Percentiles rank a stretch among this genome's conserved stretches.
These are phyloP conservation scores for Melangyna quadrimaculata DNA, from an alignment of 2,888 invertebrate genomes.

Conservation along the genomic window DNA sequence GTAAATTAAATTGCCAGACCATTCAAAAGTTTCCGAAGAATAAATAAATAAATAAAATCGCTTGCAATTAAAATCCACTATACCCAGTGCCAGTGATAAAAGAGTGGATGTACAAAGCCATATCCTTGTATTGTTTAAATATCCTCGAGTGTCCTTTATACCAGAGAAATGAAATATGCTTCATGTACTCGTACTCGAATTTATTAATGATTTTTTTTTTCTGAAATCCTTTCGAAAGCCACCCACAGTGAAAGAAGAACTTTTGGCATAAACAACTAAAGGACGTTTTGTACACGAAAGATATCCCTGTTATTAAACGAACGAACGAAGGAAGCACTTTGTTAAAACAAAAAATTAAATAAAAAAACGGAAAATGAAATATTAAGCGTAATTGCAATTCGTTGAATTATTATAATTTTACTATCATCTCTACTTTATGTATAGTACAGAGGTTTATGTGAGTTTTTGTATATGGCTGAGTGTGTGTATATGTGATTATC, in stretches of 20 bases:
- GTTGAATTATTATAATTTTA: constrained; percentile 52
- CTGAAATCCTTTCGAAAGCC: background rate
- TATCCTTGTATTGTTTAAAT: constrained; percentile 42
- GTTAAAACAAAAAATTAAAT: constrained; percentile 53
- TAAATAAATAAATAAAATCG: constrained; percentile 34
- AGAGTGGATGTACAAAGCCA: background rate
- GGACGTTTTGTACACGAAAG: background rate
- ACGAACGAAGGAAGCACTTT: constrained; percentile 14
- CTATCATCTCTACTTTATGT: background rate
- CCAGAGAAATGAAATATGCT: constrained; percentile 40
- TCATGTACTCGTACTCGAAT: constrained; percentile 26
- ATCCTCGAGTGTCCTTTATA: constrained; percentile 43
- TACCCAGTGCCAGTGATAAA: background rate
- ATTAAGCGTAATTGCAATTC: constrained; percentile 67
- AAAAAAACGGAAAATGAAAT: constrained; percentile 61
- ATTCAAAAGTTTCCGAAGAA: background rate
- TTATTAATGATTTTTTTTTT: constrained; percentile 27
- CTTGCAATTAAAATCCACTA: constrained; percentile 32
- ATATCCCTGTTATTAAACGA: background rate
- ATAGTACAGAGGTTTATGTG: too few relatives aligned
- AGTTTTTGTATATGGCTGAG: too few relatives aligned
- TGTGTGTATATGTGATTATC: too few relatives aligned
- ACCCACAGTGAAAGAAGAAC: background rate
- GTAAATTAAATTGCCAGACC: constrained; percentile 39
- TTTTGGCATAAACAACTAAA: constrained; percentile 20